Percentiles rank a stretch among this genome's conserved stretches.
Evolutionary conservation across 2,888 invertebrate species (phyloP).

Genomic region (Drosophila differens): DNA sequence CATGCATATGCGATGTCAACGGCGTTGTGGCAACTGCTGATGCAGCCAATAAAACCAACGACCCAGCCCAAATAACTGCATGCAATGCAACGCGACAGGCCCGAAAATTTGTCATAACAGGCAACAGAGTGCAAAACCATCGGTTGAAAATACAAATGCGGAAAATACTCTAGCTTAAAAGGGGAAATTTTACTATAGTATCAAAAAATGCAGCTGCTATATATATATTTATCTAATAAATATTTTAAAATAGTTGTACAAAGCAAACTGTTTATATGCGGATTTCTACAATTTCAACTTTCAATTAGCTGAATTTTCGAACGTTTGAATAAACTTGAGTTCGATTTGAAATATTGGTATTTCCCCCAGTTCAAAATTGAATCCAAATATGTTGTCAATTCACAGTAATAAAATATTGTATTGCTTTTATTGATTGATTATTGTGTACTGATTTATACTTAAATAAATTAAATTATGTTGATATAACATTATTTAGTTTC

Average conservation of each 20-base stretch:
- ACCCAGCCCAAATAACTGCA: conserved; percentile 54
- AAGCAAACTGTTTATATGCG: background rate
- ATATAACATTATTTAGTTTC: background rate
- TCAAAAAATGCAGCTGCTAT: background rate
- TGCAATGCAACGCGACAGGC: conserved; percentile 30
- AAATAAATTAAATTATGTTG: background rate
- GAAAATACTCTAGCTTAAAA: conserved; percentile 28
- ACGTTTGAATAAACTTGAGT: background rate
- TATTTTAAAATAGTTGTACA: background rate
- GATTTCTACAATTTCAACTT: background rate
- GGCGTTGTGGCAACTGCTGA: conserved; percentile 18
- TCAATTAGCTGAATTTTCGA: background rate
- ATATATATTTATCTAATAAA: background rate
- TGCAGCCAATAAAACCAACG: conserved; percentile 75
- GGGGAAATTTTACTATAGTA: background rate
- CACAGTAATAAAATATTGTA: background rate
- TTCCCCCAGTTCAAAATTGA: background rate
- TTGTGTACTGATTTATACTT: background rate
- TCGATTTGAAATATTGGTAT: background rate
- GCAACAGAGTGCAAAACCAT: conserved; percentile 9
- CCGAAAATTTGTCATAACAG: conserved; percentile 32
- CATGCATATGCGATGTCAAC: conserved; percentile 9
- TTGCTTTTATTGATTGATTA: background rate
- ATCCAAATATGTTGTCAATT: background rate
- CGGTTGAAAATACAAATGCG: conserved; percentile 4